Evolutionary conservation across 2,113 vertebrate species (phyloP).

Genomic region (Sceloporus tristichus): DNA sequence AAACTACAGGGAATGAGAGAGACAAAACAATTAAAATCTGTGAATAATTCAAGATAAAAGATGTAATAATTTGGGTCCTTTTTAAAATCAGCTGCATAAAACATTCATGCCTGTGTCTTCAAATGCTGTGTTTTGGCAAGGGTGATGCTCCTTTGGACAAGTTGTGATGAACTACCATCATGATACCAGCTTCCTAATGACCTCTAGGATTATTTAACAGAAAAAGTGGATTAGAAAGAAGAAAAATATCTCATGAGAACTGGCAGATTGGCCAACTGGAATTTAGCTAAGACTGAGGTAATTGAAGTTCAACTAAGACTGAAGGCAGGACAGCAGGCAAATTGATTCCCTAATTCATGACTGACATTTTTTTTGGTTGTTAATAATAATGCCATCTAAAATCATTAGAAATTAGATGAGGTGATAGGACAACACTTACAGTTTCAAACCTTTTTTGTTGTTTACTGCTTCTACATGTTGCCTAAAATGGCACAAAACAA

Average conservation of each 20-base stretch:
- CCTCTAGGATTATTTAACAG: neutral
- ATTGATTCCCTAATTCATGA: neutral
- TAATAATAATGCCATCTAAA: neutral
- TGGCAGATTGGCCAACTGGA: neutral
- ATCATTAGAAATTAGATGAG: neutral
- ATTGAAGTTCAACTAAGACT: neutral
- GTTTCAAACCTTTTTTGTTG: too few species aligned
- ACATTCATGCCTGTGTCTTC: neutral
- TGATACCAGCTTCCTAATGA: slow-evolving; percentile 42
- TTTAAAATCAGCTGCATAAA: neutral
- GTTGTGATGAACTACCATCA: slow-evolving; percentile 44
- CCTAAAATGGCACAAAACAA: too few species aligned
- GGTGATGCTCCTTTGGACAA: slow-evolving; percentile 52
- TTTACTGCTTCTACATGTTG: too few species aligned
- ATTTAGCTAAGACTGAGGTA: slow-evolving; percentile 17
- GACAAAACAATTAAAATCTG: neutral
- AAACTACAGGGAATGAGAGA: too few species aligned
- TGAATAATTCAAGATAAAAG: neutral
- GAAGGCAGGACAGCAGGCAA: neutral
- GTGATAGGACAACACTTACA: neutral
- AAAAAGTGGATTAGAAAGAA: neutral
- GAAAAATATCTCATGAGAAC: neutral
- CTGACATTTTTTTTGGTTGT: neutral
- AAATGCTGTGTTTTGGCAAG: neutral
- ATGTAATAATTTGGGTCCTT: neutral